These are phyloP conservation scores for Micropoecilia bifurca DNA, from an alignment of 2,797 vertebrate genomes.

Conservation along the genomic window DNA sequence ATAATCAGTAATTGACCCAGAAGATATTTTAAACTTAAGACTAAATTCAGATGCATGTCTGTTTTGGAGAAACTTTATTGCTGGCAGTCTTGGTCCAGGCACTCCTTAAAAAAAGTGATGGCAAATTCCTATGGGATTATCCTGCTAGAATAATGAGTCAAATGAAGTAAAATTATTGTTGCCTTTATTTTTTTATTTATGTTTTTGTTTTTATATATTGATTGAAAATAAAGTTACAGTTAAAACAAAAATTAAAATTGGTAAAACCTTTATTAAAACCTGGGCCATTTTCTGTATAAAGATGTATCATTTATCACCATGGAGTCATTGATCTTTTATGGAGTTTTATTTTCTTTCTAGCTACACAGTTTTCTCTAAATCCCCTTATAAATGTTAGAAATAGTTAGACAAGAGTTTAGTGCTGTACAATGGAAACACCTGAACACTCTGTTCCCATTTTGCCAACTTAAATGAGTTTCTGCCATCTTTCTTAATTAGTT, in stretches of 20 bases:
- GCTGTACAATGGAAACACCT: slow-evolving; percentile 13
- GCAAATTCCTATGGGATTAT: background rate
- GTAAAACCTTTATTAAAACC: background rate
- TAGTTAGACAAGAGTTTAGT: slow-evolving; percentile 8
- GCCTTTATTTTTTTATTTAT: background rate
- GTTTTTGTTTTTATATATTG: background rate
- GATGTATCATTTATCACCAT: background rate
- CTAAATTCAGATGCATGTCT: background rate
- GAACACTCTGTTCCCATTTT: slow-evolving; percentile 34
- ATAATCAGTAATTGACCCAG: background rate
- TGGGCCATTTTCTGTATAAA: background rate
- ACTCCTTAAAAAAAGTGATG: background rate
- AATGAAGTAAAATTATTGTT: background rate
- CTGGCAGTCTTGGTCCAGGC: background rate
- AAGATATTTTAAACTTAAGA: background rate
- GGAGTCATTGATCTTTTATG: background rate
- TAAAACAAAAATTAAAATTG: no score
- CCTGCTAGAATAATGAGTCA: background rate
- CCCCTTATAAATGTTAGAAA: slow-evolving; percentile 4
- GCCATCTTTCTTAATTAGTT: slow-evolving; percentile 35
- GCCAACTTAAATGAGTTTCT: slow-evolving; percentile 17
- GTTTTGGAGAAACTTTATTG: background rate
- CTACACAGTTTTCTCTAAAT: slow-evolving; percentile 12
- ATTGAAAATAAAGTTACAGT: background rate
- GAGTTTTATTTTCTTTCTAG: background rate